These are phyloP conservation scores for Sorex fumeus DNA, from an alignment of 2,113 vertebrate genomes.

Conservation along the genomic window DNA sequence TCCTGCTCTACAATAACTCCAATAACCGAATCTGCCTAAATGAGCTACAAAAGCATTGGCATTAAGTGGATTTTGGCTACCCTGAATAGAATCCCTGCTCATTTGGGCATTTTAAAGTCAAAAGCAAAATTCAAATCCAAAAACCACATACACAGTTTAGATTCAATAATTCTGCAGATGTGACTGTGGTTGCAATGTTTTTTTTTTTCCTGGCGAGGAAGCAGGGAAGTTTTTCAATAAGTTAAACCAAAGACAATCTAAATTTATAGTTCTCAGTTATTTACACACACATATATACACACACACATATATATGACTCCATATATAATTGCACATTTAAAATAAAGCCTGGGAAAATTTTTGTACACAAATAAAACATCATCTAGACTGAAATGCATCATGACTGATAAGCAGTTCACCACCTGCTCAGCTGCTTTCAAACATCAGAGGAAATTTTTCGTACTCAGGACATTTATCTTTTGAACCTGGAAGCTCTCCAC, in stretches of 20 bases:
- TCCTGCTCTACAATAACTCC: constrained; percentile 14
- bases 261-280: background rate
- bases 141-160: constrained; percentile 60
- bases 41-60: constrained; percentile 43
- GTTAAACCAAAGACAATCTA: background rate
- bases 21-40: constrained; percentile 15
- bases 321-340: background rate
- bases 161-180: constrained; percentile 73
- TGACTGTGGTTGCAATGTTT: constrained; percentile 32
- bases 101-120: constrained; percentile 59
- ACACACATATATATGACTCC: background rate
- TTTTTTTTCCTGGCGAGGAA: constrained; percentile 50
- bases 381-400: background rate
- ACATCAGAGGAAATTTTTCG: background rate
- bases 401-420: background rate
- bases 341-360: background rate
- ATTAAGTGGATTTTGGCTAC: constrained; percentile 48
- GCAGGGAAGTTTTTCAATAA: constrained; percentile 43
- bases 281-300: background rate
- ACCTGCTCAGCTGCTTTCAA: background rate
- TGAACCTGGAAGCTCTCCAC: background rate
- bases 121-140: constrained; percentile 74
- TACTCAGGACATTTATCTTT: background rate
- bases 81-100: constrained; percentile 47
- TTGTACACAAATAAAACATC: background rate